Evolutionary conservation across 2,888 invertebrate genomes (phyloP), one percentile per base, ranked within the genome.

Genomic region (Drosophila glabriapex): DNA sequence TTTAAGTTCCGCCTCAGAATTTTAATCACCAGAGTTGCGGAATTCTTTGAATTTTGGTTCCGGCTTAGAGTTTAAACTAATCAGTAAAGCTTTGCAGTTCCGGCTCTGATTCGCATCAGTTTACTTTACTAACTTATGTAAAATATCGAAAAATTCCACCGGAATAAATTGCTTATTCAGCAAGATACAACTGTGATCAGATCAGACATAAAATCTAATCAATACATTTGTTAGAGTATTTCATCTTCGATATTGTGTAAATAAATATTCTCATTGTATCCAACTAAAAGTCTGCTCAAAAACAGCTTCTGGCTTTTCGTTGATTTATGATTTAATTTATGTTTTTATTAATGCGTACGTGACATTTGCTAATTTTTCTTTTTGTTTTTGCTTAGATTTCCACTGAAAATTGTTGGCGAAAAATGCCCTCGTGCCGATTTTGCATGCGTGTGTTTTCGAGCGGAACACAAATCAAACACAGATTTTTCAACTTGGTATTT

Each of bases 281-380:
- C 25, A 54, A 67, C 12, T 68, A 25, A 54, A 68, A 31, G 52
- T 35, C 35, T 37, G n/a, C 49, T 46, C 31, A 4, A 7, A 67
- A 31, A 54, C 39, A 12, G n/a, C 16, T 22, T 55, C 28, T 14
- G 43, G 35, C 29, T 46, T 43, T 61, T 55, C 33, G 41, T 56
- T 76, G 80, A 83, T 82, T 80, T 79, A 73, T 70, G 53, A 31
- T 53, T 71, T 78, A 73, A 74, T 75, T 70, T 74, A 68, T 76
- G 53, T 62, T 74, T 73, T 66, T 50, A 63, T 67, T 66, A 65
- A 54, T 67, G 53, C 65, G 81, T 61, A 76, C 90, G 90, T 90
- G 88, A 85, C 90, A 85, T 83, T 85, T 64, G 78, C 76, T 65
- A 83, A 88, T 82, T 84, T 73, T 66, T 54, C 65, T 50, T 49